These are phyloP conservation scores for Pseudomyrmex flavicornis DNA, from an alignment of 1,140 invertebrate species.

Conservation along the genomic window DNA sequence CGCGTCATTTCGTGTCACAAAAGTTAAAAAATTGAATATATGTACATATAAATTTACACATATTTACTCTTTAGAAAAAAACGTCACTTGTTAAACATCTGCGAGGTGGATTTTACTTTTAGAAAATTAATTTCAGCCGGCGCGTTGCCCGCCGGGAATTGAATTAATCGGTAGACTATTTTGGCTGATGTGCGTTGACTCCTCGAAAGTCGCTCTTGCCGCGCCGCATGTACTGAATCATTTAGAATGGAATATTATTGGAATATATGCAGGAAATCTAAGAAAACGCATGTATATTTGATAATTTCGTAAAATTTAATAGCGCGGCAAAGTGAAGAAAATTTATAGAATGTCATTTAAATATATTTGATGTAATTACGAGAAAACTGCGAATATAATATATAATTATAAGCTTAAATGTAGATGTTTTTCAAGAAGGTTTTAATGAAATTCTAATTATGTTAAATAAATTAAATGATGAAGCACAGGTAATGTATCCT, in stretches of 20 bases:
- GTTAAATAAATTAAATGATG: neutral
- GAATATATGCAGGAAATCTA: neutral
- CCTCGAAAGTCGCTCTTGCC: neutral
- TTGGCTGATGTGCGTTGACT: neutral
- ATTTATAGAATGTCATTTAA: slow-evolving; percentile 10
- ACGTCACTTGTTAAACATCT: slow-evolving; percentile 26
- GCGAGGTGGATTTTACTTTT: slow-evolving; percentile 30
- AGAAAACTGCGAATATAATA: neutral
- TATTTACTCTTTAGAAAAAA: neutral
- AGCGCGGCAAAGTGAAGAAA: neutral
- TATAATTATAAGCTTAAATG: slow-evolving; percentile 19
- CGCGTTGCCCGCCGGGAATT: neutral
- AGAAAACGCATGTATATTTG: too few relatives aligned
- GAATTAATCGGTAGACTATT: slow-evolving; percentile 47
- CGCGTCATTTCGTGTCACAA: neutral
- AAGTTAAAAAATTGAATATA: slow-evolving; percentile 33
- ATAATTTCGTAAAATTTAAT: slow-evolving; percentile 20
- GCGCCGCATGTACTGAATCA: neutral
- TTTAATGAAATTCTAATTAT: neutral
- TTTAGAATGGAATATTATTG: slow-evolving; percentile 27
- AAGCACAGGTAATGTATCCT: neutral
- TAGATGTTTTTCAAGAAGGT: neutral
- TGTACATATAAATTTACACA: neutral
- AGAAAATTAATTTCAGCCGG: slow-evolving; percentile 40
- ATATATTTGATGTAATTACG: slow-evolving; percentile 12